Conservation (phyloP, 2,888 invertebrate species). For the Pollenia griseotomentosa region DNA sequence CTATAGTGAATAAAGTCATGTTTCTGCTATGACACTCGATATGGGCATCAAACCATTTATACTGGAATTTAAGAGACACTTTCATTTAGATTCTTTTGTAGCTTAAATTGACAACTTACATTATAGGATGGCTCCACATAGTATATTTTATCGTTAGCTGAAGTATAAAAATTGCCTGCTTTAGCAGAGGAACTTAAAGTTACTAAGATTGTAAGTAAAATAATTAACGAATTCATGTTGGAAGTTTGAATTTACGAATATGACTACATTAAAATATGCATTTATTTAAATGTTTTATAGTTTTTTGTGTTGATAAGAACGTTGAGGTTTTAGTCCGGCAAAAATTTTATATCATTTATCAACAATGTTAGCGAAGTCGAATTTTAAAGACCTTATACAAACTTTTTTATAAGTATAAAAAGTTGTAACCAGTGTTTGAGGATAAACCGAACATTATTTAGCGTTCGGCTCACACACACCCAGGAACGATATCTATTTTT, state of each 20-base stretch:
- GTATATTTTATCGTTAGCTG: conserved; percentile 31
- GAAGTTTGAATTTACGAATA: not conserved
- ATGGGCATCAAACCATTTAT: conserved; percentile 64
- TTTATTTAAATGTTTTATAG: not conserved
- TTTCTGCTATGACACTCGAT: conserved; percentile 48
- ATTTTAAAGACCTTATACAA: too few species aligned
- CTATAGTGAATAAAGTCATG: conserved; percentile 54
- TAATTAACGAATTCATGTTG: conserved; percentile 6
- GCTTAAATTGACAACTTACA: not conserved
- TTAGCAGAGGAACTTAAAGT: not conserved
- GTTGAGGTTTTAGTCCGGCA: not conserved
- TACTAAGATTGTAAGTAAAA: not conserved
- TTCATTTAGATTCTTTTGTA: not conserved
- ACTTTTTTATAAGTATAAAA: too few species aligned
- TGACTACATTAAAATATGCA: not conserved
- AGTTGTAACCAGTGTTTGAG: too few species aligned
- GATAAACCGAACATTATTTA: too few species aligned
- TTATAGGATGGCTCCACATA: conserved; percentile 38
- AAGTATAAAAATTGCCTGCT: conserved; percentile 50
- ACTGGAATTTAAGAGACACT: conserved; percentile 14
- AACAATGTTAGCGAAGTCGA: too few species aligned
- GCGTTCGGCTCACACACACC: too few species aligned
- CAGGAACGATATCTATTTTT: too few species aligned
- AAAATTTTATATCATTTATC: too few species aligned
- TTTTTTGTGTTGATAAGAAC: not conserved